Conservation (phyloP, 2,797 vertebrate species). For the Fistularia commersonii region DNA sequence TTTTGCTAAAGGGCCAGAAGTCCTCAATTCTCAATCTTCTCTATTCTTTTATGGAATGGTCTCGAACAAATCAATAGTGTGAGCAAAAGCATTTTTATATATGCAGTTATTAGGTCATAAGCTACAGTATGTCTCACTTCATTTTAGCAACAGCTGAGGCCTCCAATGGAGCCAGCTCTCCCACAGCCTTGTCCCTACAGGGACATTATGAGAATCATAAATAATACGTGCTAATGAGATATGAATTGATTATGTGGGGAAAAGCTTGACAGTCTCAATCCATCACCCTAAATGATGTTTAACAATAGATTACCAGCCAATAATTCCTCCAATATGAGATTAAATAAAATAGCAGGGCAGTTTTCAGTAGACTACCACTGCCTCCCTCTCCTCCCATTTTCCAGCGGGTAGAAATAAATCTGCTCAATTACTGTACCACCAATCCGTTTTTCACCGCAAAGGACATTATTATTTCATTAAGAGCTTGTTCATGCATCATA, state of each 20-base stretch:
- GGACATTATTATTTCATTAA: slow-evolving; percentile 99
- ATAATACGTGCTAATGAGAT: slow-evolving; percentile 97
- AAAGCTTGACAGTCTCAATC: slow-evolving; percentile 88
- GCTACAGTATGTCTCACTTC: slow-evolving; percentile 98
- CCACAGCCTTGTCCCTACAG: slow-evolving; percentile 67
- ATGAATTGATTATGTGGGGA: slow-evolving; percentile 94
- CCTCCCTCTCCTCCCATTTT: slow-evolving; percentile 65
- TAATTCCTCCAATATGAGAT: slow-evolving; percentile 94
- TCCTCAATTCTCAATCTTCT: slow-evolving; percentile 58
- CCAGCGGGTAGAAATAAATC: slow-evolving; percentile 90
- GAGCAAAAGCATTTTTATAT: slow-evolving; percentile 89
- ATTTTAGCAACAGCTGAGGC: slow-evolving; percentile 92
- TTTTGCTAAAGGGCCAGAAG: slow-evolving; percentile 49
- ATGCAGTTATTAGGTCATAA: slow-evolving; percentile 99
- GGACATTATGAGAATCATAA: slow-evolving; percentile 93
- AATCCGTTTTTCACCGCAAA: slow-evolving; percentile 92
- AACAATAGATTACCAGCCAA: slow-evolving; percentile 93
- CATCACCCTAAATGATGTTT: slow-evolving; percentile 96
- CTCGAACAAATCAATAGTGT: slow-evolving; percentile 85
- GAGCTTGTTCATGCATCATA: slow-evolving; percentile 94
- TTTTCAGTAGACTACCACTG: slow-evolving; percentile 81
- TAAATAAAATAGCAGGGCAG: slow-evolving; percentile 93
- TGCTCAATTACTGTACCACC: slow-evolving; percentile 91
- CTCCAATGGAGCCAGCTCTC: slow-evolving; percentile 58
- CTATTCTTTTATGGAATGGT: slow-evolving; percentile 80